Conservation (phyloP, 2,797 vertebrate species). For the Helostoma temminkii region DNA sequence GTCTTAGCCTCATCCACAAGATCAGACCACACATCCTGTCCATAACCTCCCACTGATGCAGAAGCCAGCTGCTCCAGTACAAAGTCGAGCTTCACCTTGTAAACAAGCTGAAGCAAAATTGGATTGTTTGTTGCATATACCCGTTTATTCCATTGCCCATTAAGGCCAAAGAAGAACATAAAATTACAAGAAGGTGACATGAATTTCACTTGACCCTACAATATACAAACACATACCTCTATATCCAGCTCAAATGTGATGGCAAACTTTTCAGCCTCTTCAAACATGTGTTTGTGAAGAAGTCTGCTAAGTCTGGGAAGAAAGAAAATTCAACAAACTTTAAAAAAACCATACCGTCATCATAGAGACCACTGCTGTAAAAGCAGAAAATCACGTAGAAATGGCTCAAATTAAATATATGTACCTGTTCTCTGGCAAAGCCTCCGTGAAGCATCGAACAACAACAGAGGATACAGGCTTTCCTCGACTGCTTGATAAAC, state of each 20-base stretch:
- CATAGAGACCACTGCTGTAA: background rate
- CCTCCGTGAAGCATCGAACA: constrained; percentile 95
- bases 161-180: background rate
- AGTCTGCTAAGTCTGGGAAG: constrained; percentile 90
- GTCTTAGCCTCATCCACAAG: constrained; percentile 91
- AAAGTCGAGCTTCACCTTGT: constrained; percentile 95
- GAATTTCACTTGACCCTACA: background rate
- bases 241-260: constrained; percentile 93
- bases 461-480: constrained; percentile 84
- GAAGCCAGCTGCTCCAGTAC: constrained; percentile 92
- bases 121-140: background rate
- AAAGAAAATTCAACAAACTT: background rate
- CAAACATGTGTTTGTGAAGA: constrained; percentile 95
- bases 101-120: constrained; percentile 88
- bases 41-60: constrained; percentile 81
- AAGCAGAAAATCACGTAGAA: background rate
- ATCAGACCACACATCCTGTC: constrained; percentile 83
- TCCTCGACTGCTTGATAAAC: constrained; percentile 67
- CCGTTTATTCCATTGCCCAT: too few relatives aligned
- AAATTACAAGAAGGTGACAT: background rate
- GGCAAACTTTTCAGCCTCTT: constrained; percentile 96
- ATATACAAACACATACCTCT: constrained; percentile 82
- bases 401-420: background rate
- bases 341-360: background rate
- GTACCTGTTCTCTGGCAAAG: constrained; percentile 96